These are phyloP conservation scores for Halesus radiatus DNA, from an alignment of 1,140 invertebrate genomes.

Conservation along the genomic window DNA sequence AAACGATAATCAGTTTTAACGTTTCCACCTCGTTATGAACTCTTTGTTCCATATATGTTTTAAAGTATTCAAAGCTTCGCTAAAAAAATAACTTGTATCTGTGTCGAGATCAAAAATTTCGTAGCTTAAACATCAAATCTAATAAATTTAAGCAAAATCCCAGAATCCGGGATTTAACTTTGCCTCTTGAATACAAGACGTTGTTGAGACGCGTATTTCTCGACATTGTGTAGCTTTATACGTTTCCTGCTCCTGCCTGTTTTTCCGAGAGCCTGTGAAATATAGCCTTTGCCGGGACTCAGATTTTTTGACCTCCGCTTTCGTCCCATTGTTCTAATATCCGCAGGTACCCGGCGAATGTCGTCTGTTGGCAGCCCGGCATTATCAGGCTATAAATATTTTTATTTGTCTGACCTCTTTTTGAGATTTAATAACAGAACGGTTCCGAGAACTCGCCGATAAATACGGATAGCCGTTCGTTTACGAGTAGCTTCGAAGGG, in stretches of 20 bases:
- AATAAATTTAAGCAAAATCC: not conserved
- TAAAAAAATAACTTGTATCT: no score
- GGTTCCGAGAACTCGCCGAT: not conserved
- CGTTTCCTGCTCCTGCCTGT: slow-evolving; percentile 4
- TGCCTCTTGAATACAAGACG: not conserved
- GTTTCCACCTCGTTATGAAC: no score
- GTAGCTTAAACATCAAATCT: not conserved
- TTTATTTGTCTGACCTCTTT: slow-evolving; percentile 31
- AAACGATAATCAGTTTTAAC: no score
- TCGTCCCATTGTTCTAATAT: not conserved
- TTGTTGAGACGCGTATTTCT: not conserved
- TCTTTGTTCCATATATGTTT: no score
- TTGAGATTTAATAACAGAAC: slow-evolving; percentile 16
- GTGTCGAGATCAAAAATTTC: not conserved
- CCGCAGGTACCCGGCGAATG: not conserved
- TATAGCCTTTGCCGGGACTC: slow-evolving; percentile 25
- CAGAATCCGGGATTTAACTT: not conserved
- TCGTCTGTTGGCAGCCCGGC: not conserved
- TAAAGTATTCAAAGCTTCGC: no score
- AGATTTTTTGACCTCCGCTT: slow-evolving; percentile 23
- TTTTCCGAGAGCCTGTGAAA: slow-evolving; percentile 34
- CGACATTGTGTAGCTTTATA: slow-evolving; percentile 18
- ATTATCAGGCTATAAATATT: slow-evolving; percentile 33
- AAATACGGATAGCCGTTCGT: not conserved
- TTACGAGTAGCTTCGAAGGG: not conserved